Conservation (phyloP, 2,888 invertebrate genomes). For the Tachina lurida region DNA sequence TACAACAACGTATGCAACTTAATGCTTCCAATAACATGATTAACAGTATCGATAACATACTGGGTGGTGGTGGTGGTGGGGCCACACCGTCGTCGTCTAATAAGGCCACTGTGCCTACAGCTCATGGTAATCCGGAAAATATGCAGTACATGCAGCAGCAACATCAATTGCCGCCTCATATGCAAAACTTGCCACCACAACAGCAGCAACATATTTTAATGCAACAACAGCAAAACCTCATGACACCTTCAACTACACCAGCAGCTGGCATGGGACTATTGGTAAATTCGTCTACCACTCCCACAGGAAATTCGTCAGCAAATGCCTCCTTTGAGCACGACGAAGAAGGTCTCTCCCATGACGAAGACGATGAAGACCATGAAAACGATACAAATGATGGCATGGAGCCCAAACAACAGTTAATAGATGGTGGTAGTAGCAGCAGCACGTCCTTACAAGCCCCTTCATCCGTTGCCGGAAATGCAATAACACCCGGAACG, state of each 20-base stretch:
- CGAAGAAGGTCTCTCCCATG: constrained; percentile 78
- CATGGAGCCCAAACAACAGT: constrained; percentile 79
- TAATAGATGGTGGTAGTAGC: constrained; percentile 81
- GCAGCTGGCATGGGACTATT: constrained; percentile 41
- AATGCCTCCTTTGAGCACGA: constrained; percentile 78
- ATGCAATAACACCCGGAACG: constrained; percentile 72
- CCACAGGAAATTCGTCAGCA: constrained; percentile 61
- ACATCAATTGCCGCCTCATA: constrained; percentile 69
- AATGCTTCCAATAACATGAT: constrained; percentile 72
- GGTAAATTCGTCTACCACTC: constrained; percentile 50
- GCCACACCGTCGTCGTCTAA: constrained; percentile 27
- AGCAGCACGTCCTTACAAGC: constrained; percentile 80
- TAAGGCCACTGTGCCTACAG: constrained; percentile 61
- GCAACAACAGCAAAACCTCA: constrained; percentile 66
- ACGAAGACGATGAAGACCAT: constrained; percentile 78
- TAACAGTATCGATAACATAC: constrained; percentile 74
- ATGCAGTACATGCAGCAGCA: constrained; percentile 72
- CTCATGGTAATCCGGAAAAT: constrained; percentile 66
- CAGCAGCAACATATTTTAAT: constrained; percentile 69
- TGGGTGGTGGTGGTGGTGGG: constrained; percentile 54
- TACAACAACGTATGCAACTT: constrained; percentile 69
- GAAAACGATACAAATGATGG: constrained; percentile 79
- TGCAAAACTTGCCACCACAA: constrained; percentile 69
- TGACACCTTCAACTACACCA: constrained; percentile 58
- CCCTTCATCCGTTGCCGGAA: constrained; percentile 74